These are phyloP conservation scores for Solea senegalensis DNA, from an alignment of 2,113 vertebrate genomes.

Conservation along the genomic window DNA sequence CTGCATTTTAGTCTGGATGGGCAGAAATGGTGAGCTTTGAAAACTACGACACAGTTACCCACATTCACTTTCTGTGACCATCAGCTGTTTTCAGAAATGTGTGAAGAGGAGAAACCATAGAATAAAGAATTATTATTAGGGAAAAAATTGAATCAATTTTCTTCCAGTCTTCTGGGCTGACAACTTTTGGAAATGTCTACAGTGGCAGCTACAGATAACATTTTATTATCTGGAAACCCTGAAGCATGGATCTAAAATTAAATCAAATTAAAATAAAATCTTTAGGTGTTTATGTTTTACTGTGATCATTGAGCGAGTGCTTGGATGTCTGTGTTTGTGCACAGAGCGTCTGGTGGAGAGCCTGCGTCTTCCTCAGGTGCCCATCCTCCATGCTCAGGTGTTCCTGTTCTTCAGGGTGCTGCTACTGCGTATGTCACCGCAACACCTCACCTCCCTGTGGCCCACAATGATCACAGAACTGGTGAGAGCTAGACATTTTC, in stretches of 20 bases:
- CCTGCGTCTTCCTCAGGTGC: conserved; percentile 95
- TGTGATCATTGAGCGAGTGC: too few relatives aligned
- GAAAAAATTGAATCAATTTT: too few relatives aligned
- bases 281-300: background rate
- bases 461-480: conserved; percentile 99
- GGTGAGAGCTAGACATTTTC: conserved; percentile 77
- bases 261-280: background rate
- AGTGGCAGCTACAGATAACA: background rate
- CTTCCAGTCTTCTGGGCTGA: background rate
- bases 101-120: too few relatives aligned
- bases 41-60: too few relatives aligned
- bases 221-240: background rate
- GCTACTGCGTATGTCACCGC: conserved; percentile 97
- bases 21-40: too few relatives aligned
- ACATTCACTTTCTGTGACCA: too few relatives aligned
- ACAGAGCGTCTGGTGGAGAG: conserved; percentile 98
- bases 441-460: conserved; percentile 98
- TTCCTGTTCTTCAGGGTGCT: conserved; percentile 99
- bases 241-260: background rate
- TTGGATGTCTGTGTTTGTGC: conserved; percentile 16
- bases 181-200: background rate
- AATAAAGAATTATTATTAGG: too few relatives aligned
- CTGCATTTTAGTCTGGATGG: too few relatives aligned
- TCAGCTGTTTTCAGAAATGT: too few relatives aligned
- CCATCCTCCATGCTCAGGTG: conserved; percentile 98